Conservation (phyloP, 1,140 invertebrate genomes). For the Xylocopa sonorina region DNA sequence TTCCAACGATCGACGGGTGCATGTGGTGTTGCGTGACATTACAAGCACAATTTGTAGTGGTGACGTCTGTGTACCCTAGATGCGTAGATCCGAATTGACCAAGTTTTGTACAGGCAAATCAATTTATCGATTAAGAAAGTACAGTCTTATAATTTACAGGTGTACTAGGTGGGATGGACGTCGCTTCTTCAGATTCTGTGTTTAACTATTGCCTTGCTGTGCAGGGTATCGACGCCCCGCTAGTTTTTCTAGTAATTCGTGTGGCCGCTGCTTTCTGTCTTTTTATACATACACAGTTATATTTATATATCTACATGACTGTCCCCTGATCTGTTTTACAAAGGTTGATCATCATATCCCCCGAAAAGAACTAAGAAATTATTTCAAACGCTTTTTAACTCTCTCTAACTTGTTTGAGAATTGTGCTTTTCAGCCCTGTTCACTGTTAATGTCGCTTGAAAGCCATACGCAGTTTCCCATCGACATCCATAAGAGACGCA, state of each 20-base stretch:
- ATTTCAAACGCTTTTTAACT: neutral
- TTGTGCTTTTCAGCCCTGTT: neutral
- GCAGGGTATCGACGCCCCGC: constrained; percentile 58
- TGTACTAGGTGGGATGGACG: constrained; percentile 23
- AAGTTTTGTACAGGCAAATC: too few relatives aligned
- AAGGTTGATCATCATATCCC: constrained; percentile 33
- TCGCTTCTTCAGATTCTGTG: constrained; percentile 54
- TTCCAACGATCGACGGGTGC: constrained; percentile 66
- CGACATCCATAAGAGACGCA: neutral
- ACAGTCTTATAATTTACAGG: neutral
- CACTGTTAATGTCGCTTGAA: constrained; percentile 15
- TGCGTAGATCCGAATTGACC: too few relatives aligned
- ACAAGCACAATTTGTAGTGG: constrained; percentile 51
- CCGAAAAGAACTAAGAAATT: neutral
- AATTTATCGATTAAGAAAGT: neutral
- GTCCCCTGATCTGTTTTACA: constrained; percentile 20
- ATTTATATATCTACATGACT: constrained; percentile 47
- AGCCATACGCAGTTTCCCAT: neutral
- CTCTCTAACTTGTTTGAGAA: neutral
- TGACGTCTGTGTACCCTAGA: constrained; percentile 42
- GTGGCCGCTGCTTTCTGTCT: constrained; percentile 68
- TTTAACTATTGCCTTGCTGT: constrained; percentile 59
- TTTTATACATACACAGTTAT: constrained; percentile 52
- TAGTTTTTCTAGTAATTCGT: constrained; percentile 63
- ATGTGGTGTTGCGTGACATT: constrained; percentile 71